Percentiles rank a stretch among this genome's conserved stretches.
phyloP scores from a whole-genome alignment of 2,113 vertebrate species.

The Myxocyprinus asiaticus region DNA sequence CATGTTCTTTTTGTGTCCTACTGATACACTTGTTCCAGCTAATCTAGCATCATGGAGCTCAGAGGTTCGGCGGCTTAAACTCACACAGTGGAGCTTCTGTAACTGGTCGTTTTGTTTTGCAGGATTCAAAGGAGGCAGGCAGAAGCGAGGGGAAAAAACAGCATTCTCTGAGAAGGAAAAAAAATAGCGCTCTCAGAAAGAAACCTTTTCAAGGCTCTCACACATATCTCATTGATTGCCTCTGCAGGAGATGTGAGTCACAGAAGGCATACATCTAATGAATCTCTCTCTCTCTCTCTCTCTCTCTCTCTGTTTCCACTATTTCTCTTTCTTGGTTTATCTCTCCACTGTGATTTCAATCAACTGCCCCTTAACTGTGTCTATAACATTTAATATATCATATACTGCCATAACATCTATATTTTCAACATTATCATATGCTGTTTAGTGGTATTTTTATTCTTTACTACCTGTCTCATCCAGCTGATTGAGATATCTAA shows the following conservation, averaged over 20 bases:
- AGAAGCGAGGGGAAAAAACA: conserved; percentile 3
- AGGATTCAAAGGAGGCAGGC: conserved; percentile 32
- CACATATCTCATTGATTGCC: conserved; percentile 39
- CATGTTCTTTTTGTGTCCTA: conserved; percentile 22
- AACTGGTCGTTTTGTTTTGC: conserved; percentile 49
- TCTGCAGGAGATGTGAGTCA: conserved; percentile 28
- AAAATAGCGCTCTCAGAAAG: conserved; percentile 7
- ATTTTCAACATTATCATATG: neutral
- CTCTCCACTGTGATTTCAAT: conserved; percentile 9
- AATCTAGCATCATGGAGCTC: conserved; percentile 43
- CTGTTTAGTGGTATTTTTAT: neutral
- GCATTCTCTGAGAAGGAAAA: conserved; percentile 5
- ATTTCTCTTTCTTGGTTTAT: conserved; percentile 18
- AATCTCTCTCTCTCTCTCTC: neutral
- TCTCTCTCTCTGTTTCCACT: neutral
- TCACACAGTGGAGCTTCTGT: conserved; percentile 42
- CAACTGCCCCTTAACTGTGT: neutral
- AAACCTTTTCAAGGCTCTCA: conserved; percentile 37
- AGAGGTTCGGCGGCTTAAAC: conserved; percentile 40
- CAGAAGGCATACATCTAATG: conserved; percentile 11
- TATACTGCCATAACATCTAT: neutral
- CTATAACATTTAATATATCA: neutral
- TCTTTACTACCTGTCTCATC: neutral
- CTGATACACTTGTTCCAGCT: conserved; percentile 48
- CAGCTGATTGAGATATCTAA: too few species aligned